These are phyloP conservation scores for Myotis findleyi DNA, from an alignment of 2,797 vertebrate genomes.

Conservation along the genomic window DNA sequence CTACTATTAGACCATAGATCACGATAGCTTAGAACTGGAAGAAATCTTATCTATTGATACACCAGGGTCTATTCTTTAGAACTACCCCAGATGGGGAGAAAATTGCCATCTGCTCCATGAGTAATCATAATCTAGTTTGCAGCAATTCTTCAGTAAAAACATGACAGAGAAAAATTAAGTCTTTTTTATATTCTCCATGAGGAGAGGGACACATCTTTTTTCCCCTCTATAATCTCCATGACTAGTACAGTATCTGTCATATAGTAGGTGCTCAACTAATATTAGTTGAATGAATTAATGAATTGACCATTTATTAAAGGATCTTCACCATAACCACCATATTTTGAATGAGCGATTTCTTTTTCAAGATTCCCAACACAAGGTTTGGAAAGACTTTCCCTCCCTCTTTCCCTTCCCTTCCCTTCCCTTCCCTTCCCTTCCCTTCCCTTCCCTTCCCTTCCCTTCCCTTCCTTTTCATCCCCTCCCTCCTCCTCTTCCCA, in stretches of 20 bases:
- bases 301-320: not conserved
- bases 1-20: conserved; percentile 69
- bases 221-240: not conserved
- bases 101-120: conserved; percentile 66
- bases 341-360: conserved; percentile 38
- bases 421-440: not conserved
- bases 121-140: conserved; percentile 54
- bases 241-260: not conserved
- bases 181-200: not conserved
- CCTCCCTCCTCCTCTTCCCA: not conserved
- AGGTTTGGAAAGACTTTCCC: not conserved
- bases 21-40: conserved; percentile 64
- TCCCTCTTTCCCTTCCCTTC: not conserved
- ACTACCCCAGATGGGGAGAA: conserved; percentile 71
- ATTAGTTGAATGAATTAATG: not conserved
- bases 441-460: fast-evolving
- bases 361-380: not conserved
- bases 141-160: conserved; percentile 58
- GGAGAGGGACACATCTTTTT: conserved; percentile 1
- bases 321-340: not conserved
- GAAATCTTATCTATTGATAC: conserved; percentile 70
- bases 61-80: conserved; percentile 69
- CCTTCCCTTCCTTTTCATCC: not conserved
- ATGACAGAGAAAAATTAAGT: not conserved
- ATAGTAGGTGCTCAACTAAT: conserved; percentile 1